Base-by-base conservation (phyloP, 1,140 invertebrate genomes). In the Zaprionus lachaisei region DNA sequence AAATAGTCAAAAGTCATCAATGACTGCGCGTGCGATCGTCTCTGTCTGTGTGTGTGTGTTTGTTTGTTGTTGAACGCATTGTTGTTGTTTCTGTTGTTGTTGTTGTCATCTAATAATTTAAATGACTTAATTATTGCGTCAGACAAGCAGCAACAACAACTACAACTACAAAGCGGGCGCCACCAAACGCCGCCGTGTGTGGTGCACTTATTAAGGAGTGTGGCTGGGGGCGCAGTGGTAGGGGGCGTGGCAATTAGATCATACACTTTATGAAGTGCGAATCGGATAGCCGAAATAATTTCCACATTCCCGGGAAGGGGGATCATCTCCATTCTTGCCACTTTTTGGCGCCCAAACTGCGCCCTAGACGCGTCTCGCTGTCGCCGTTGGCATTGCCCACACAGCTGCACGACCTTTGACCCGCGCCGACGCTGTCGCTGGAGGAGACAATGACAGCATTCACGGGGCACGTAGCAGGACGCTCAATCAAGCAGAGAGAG, bases 51-150 rank as follows among this genome's bases (percentile, higher is more conserved):
- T 68, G 54, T 34, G 2, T 17, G 66, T 72, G 76, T 81, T 54
- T 64, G 47, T 63, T 20, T 72, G 34, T 79, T 58, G 24, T 64
- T 73, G 71, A 22, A 72, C 44, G 37, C 56, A 11, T 34, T 34
- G 31, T 34, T 34, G 31, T 34, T 34, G 31, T 34, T 31, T 3
- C 0, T 38, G 24, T 56, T 83, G 69, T 58, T 77, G 70, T 85
- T 78, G 82, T 73, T 81, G 85, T 89, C 86, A 85, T 90, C 85
- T 90, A 90, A 90, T 90, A 90, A 85, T 80, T 90, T 81, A 90
- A 90, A 82, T 90, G 86, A 85, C 85, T 90, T 90, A 82, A 90
- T 90, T 90, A 90, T 90, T 90, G 85, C 86, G 85, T 90, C 85
- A 90, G 85, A 90, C 85, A 81, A 5, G 74, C 70, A 72, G 24